phyloP scores from a whole-genome alignment of 2,888 invertebrate genomes.

The Leptopilina myrica region DNA sequence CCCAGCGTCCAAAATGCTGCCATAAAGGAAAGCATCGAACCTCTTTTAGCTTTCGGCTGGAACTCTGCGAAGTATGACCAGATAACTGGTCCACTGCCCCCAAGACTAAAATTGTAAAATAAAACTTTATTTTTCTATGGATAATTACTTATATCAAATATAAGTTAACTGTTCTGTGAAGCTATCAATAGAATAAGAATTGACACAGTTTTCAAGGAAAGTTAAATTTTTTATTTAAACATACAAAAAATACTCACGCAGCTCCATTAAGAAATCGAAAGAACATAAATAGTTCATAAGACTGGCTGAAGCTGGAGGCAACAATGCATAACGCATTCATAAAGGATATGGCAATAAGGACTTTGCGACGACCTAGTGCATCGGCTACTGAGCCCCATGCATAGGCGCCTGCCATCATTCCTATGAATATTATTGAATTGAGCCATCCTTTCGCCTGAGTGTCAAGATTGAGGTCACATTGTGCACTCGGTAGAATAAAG shows the following conservation, averaged over 20 bases:
- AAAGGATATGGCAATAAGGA: slow-evolving; percentile 92
- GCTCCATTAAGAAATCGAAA: slow-evolving; percentile 95
- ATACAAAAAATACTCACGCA: slow-evolving; percentile 85
- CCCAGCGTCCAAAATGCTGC: slow-evolving; percentile 97
- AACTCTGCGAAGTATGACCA: slow-evolving; percentile 98
- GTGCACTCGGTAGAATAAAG: slow-evolving; percentile 94
- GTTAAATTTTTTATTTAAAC: neutral
- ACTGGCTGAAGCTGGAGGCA: slow-evolving; percentile 93
- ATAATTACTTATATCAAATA: too few relatives aligned
- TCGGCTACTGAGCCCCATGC: slow-evolving; percentile 95
- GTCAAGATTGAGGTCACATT: slow-evolving; percentile 92
- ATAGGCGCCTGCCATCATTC: slow-evolving; percentile 97
- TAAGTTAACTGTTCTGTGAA: too few relatives aligned
- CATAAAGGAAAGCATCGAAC: slow-evolving; percentile 95
- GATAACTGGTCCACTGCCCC: slow-evolving; percentile 94
- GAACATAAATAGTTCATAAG: slow-evolving; percentile 91
- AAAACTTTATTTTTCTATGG: neutral
- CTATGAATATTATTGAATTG: slow-evolving; percentile 90
- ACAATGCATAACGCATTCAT: slow-evolving; percentile 94
- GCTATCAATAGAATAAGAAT: neutral
- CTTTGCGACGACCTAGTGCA: slow-evolving; percentile 90
- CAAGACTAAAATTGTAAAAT: slow-evolving; percentile 80
- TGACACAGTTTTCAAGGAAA: too few relatives aligned
- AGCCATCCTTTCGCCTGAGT: slow-evolving; percentile 91
- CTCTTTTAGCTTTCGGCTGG: slow-evolving; percentile 93